These are phyloP conservation scores for Brachystomella parvula DNA, from an alignment of 1,140 invertebrate species.

Conservation along the genomic window DNA sequence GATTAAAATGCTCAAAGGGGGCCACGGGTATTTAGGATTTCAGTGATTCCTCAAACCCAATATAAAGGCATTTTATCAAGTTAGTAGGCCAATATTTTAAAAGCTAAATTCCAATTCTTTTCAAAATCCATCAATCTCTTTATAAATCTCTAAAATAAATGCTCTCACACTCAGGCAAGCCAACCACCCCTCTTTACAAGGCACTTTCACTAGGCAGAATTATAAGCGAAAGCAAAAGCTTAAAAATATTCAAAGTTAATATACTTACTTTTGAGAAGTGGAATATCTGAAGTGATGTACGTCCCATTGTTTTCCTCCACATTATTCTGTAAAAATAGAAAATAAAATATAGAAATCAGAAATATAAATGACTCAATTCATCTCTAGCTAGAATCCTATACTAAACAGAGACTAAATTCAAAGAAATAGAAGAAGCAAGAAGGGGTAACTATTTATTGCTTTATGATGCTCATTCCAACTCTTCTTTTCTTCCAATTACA, in stretches of 20 bases:
- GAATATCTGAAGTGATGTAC: constrained; percentile 72
- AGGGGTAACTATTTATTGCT: constrained; percentile 16
- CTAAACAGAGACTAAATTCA: not conserved
- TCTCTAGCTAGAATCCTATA: not conserved
- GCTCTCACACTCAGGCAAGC: not conserved
- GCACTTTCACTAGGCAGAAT: too few species aligned
- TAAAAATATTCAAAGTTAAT: constrained; percentile 4
- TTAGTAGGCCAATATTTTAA: not conserved
- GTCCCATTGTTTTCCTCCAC: constrained; percentile 72
- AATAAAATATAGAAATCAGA: constrained; percentile 6
- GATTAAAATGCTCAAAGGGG: not conserved
- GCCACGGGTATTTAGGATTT: not conserved
- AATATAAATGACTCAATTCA: not conserved
- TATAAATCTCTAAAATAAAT: not conserved
- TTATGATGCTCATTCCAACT: constrained; percentile 32
- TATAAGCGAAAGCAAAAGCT: not conserved
- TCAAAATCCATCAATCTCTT: not conserved
- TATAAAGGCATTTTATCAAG: not conserved
- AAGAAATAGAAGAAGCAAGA: constrained; percentile 13
- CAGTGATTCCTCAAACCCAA: not conserved
- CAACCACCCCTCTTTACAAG: not conserved
- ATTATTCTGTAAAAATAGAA: constrained; percentile 57
- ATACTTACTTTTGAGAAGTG: constrained; percentile 77
- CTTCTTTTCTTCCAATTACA: constrained; percentile 19
- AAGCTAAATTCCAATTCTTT: not conserved